A percentile compares a stretch with the other conserved stretches of the same genome.
phyloP scores from a whole-genome alignment of 2,888 invertebrate genomes.

The Drosophila ustulata region DNA sequence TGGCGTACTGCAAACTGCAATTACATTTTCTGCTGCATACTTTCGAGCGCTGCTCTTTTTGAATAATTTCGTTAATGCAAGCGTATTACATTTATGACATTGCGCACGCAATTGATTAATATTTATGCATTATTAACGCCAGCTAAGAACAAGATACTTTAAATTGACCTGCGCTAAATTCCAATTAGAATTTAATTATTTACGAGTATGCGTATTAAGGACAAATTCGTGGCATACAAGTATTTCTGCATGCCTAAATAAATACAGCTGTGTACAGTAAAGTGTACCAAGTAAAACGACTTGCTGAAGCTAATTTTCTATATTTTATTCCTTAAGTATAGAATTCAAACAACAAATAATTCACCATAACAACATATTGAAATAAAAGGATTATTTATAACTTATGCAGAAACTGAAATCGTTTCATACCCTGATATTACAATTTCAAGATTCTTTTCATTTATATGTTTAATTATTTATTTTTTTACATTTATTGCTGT shows the following conservation, averaged over 20 bases:
- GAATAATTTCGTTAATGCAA: background rate
- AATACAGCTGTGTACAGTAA: background rate
- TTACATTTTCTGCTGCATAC: conserved; percentile 21
- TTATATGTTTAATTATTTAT: no score
- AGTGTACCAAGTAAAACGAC: background rate
- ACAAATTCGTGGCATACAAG: background rate
- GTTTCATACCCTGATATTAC: no score
- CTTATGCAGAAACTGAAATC: no score
- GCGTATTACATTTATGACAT: background rate
- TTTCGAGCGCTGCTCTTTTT: conserved; percentile 5
- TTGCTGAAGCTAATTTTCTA: background rate
- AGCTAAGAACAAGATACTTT: background rate
- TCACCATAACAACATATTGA: no score
- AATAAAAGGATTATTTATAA: no score
- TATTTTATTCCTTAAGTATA: background rate
- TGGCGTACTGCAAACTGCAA: background rate
- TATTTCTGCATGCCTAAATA: background rate
- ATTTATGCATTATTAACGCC: background rate
- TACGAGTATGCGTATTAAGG: background rate
- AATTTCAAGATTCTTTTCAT: no score
- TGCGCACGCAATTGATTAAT: background rate
- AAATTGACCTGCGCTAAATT: background rate
- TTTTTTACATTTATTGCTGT: no score
- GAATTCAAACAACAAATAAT: no score
- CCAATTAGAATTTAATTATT: conserved; percentile 1